A percentile compares a stretch with the other conserved stretches of the same genome.
Evolutionary conservation across 1,140 invertebrate species (phyloP).

Genomic region (Chironomus striatipennis): DNA sequence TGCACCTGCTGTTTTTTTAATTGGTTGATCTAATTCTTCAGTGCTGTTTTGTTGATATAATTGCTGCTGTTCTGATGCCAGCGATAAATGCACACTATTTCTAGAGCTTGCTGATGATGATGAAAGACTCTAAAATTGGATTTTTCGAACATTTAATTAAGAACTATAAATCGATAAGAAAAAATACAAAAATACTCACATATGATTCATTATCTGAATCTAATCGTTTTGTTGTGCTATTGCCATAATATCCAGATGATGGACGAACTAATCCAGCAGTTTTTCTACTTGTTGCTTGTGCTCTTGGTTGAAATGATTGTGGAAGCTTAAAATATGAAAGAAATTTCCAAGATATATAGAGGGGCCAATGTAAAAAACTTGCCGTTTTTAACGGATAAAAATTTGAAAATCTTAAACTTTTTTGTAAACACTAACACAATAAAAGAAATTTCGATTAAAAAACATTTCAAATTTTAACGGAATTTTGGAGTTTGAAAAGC

Average conservation of each 20-base stretch:
- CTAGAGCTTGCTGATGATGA: conserved; percentile 34
- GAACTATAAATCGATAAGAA: neutral
- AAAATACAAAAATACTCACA: neutral
- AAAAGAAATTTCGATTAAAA: too few species aligned
- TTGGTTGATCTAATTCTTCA: conserved; percentile 2
- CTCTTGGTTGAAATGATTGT: conserved; percentile 31
- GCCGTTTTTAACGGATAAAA: too few species aligned
- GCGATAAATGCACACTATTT: conserved; percentile 31
- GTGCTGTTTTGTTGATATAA: conserved; percentile 29
- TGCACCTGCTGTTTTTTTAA: conserved; percentile 29
- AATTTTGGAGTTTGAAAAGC: conserved; percentile 32
- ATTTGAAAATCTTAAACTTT: too few species aligned
- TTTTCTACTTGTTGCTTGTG: conserved; percentile 31
- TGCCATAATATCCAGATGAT: conserved; percentile 37
- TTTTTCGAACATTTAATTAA: neutral
- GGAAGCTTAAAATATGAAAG: conserved; percentile 34
- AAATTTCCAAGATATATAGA: too few species aligned
- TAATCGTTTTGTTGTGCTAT: conserved; percentile 30
- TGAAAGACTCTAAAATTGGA: conserved; percentile 33
- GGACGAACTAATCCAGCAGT: conserved; percentile 34
- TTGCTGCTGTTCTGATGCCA: conserved; percentile 26
- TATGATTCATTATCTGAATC: conserved; percentile 26
- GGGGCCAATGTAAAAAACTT: too few species aligned
- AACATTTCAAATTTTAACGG: conserved; percentile 31
- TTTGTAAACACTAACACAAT: too few species aligned